Percentiles rank a stretch among this genome's conserved stretches.
Evolutionary conservation across 2,888 invertebrate genomes (phyloP).

Genomic region (Spisula subtruncata): DNA sequence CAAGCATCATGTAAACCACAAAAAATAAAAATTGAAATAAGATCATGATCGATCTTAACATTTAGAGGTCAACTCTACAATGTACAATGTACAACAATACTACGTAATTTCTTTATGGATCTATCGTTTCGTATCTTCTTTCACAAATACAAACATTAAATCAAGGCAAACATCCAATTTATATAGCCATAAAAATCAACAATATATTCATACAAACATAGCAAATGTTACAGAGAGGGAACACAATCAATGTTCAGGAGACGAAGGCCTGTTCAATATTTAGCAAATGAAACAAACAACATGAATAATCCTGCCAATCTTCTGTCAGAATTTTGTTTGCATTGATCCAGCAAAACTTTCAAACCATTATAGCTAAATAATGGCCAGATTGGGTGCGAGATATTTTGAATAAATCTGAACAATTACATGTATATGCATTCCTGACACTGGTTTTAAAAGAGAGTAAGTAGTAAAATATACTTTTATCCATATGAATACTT

Average conservation of each 20-base stretch:
- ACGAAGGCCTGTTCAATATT: constrained; percentile 31
- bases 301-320: constrained; percentile 34
- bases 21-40: too few relatives aligned
- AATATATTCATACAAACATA: not conserved
- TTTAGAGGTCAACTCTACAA: too few relatives aligned
- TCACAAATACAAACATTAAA: not conserved
- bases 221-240: constrained; percentile 1
- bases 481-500: not conserved
- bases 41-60: too few relatives aligned
- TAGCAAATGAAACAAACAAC: constrained; percentile 41
- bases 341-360: constrained; percentile 35
- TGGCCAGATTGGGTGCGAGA: not conserved
- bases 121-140: not conserved
- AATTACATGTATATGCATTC: not conserved
- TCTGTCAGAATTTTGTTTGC: constrained; percentile 40
- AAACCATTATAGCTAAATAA: constrained; percentile 18
- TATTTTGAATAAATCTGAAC: not conserved
- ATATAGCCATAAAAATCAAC: constrained; percentile 18
- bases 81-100: too few relatives aligned
- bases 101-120: not conserved
- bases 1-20: too few relatives aligned
- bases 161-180: not conserved
- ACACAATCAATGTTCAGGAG: constrained; percentile 33
- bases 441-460: too few relatives aligned
- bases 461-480: too few relatives aligned